Evolutionary conservation across 2,113 vertebrate species (phyloP).

Genomic region (Diphyllodes magnificus): DNA sequence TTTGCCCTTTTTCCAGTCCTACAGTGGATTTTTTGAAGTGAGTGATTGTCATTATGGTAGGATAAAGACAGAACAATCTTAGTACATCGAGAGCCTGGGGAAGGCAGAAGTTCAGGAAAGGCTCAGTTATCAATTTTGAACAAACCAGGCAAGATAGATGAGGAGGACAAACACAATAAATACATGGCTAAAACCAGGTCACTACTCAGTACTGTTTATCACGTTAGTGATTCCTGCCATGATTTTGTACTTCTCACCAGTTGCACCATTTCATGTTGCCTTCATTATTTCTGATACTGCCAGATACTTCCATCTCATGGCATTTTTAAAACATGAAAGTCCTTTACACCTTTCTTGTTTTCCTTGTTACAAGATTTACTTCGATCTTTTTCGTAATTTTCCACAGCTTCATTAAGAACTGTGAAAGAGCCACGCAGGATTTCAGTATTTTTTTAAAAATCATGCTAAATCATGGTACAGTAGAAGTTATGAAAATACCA

Average conservation of each 20-base stretch:
- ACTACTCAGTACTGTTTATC: background rate
- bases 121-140: background rate
- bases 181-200: background rate
- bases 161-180: background rate
- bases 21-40: background rate
- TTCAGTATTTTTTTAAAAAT: background rate
- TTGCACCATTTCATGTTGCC: background rate
- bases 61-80: background rate
- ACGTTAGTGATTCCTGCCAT: background rate
- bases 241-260: background rate
- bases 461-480: background rate
- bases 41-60: background rate
- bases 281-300: background rate
- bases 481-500: background rate
- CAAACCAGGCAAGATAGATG: background rate
- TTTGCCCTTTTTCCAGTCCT: background rate
- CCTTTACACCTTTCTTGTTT: background rate
- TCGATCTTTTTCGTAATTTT: background rate
- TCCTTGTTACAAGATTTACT: background rate
- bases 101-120: background rate
- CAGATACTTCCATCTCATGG: background rate
- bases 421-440: fast-evolving
- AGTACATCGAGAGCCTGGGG: background rate
- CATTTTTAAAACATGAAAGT: background rate
- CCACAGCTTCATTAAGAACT: background rate